Base-by-base conservation (phyloP, 2,113 vertebrate genomes). In the Candoia aspera region DNA sequence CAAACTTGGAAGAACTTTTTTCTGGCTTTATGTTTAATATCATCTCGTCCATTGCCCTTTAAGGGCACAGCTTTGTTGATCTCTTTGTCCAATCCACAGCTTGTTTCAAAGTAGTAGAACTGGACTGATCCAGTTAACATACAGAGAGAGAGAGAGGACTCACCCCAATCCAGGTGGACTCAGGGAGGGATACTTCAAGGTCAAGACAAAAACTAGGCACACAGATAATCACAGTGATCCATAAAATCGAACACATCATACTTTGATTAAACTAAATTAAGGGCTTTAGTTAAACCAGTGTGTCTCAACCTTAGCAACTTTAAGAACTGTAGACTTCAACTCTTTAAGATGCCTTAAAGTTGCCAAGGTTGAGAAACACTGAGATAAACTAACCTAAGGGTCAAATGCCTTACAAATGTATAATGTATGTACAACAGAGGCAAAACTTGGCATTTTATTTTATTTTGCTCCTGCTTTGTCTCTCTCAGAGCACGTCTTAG, bases 21-120 rank as follows among this genome's bases (percentile, higher is more conserved):
- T 87, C n/a, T 24, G 13, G 6, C 23, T 73, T 87, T 5, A 26
- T 55, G 37, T 9, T 49, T 21, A 57, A 55, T 12, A 73, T 87
- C 29, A 37, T 1, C 33, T 37, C 54, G 54, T 29, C n/a, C 24
- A 21, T 37, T 68, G 10, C 11, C 1, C n/a, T 9, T 26, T 8
- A 10, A 93, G 59, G 9, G 90, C 94, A 64, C 59, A 89, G 5
- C 93, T 95, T 87, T 87, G n/a, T 57, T 57, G 13, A 57, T 33
- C 15, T 0, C 42, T 91, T 87, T 24, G 2, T 2, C 26, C 90
- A 93, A 0, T 29, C 93, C 92, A 89, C 4, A 0, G 0, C 2
- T 9, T 0, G 2, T 64, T 60, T 46, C 6, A 54, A 54, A 2
- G 0, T 11, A 58, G 92, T 2, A 26, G 79, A 84, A 58, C 49